Evolutionary conservation across 1,140 invertebrate genomes (phyloP).

Genomic region (Augochlora pura): DNA sequence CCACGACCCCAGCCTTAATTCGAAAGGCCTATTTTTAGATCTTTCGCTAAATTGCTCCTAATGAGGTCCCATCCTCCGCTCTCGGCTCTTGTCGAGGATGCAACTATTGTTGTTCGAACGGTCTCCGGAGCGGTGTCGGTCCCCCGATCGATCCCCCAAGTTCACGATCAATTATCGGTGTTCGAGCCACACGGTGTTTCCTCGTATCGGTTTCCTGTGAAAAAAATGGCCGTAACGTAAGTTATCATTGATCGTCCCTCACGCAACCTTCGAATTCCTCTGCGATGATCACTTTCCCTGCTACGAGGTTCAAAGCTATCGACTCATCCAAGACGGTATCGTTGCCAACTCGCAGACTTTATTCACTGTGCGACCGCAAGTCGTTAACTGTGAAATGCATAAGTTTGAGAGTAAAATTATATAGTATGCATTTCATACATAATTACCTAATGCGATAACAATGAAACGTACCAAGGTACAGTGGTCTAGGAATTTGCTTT

Average conservation of each 20-base stretch:
- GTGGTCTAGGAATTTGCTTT: no score
- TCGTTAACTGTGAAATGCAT: no score
- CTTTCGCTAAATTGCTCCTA: conserved; percentile 68
- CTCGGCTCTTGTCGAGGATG: conserved; percentile 18
- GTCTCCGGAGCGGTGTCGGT: conserved; percentile 16
- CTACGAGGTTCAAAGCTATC: no score
- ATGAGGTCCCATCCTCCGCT: conserved; percentile 49
- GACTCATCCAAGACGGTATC: no score
- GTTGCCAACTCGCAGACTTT: no score
- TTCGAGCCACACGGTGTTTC: not conserved
- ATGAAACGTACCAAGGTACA: no score
- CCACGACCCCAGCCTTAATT: conserved; percentile 60
- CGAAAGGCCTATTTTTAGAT: conserved; percentile 69
- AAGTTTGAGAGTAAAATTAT: no score
- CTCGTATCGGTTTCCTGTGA: not conserved
- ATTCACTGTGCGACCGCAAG: no score
- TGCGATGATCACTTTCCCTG: no score
- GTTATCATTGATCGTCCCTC: not conserved
- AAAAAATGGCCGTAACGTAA: conserved; percentile 1
- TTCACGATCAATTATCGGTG: conserved; percentile 36
- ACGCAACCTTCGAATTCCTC: no score
- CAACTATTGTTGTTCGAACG: conserved; percentile 33
- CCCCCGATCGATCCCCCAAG: conserved; percentile 11
- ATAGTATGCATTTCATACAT: no score
- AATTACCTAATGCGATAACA: no score